Conservation (phyloP, 1,140 invertebrate species). For the Magallana gigas region DNA sequence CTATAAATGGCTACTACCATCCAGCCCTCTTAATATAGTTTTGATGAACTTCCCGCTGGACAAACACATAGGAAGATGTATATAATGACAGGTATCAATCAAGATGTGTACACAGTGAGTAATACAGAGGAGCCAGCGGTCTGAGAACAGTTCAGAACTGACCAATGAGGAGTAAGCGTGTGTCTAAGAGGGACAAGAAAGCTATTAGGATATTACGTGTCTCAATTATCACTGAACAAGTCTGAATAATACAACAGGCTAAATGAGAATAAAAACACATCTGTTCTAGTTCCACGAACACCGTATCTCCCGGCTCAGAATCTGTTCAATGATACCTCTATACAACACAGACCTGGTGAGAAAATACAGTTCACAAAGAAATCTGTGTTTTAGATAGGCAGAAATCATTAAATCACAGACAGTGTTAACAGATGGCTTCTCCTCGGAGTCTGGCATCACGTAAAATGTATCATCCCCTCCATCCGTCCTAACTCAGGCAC, state of each 20-base stretch:
- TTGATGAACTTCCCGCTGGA: no score
- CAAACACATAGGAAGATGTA: no score
- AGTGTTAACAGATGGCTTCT: slow-evolving; percentile 33
- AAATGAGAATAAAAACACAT: slow-evolving; percentile 18
- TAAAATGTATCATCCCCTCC: slow-evolving; percentile 5
- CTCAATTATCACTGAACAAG: not conserved
- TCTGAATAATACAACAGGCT: not conserved
- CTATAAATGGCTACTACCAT: no score
- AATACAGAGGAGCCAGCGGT: no score
- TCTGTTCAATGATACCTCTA: slow-evolving; percentile 9
- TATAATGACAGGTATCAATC: no score
- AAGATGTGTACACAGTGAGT: no score
- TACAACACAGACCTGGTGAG: not conserved
- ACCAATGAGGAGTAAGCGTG: no score
- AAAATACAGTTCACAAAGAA: slow-evolving; percentile 13
- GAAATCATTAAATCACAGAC: slow-evolving; percentile 38
- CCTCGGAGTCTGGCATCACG: not conserved
- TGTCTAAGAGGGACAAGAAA: not conserved
- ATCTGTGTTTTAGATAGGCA: slow-evolving; percentile 19
- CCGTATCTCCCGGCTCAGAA: not conserved
- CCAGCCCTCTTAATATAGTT: no score
- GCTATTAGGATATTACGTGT: not conserved
- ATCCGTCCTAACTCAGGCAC: not conserved
- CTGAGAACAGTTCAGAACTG: no score
- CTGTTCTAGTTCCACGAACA: slow-evolving; percentile 9